Evolutionary conservation across 2,113 vertebrate genomes (phyloP).

Genomic region (Ctenomys sociabilis): DNA sequence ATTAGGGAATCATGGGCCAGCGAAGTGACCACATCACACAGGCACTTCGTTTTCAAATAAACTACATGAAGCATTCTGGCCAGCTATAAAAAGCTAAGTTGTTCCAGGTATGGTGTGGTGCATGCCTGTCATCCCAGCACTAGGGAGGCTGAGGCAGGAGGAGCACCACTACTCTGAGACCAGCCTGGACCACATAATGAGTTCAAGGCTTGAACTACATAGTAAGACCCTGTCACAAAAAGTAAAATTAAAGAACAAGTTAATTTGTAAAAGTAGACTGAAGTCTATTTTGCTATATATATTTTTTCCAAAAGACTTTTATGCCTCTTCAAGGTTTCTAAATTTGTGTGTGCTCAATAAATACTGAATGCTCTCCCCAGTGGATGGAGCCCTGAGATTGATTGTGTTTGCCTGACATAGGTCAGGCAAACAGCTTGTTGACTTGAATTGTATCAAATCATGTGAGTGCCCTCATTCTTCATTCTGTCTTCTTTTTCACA

Average conservation of each 20-base stretch:
- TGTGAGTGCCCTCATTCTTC: background rate
- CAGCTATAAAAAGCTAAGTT: constrained; percentile 5
- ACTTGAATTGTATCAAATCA: background rate
- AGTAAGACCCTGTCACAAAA: background rate
- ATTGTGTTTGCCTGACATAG: background rate
- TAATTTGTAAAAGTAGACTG: background rate
- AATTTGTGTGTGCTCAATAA: background rate
- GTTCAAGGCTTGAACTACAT: no score
- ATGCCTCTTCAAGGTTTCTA: background rate
- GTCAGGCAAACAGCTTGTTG: background rate
- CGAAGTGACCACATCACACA: background rate
- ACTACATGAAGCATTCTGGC: background rate
- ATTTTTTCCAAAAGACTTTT: background rate
- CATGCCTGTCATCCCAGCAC: background rate
- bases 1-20: background rate
- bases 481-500: background rate
- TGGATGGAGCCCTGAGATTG: background rate
- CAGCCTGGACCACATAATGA: background rate
- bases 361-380: background rate
- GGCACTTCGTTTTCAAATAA: background rate
- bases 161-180: background rate
- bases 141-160: no score
- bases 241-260: background rate
- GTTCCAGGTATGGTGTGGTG: background rate
- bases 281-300: background rate